Percentiles rank a stretch among this genome's conserved stretches.
Conservation (phyloP, 2,113 vertebrate species). For the Heptranchias perlo region DNA sequence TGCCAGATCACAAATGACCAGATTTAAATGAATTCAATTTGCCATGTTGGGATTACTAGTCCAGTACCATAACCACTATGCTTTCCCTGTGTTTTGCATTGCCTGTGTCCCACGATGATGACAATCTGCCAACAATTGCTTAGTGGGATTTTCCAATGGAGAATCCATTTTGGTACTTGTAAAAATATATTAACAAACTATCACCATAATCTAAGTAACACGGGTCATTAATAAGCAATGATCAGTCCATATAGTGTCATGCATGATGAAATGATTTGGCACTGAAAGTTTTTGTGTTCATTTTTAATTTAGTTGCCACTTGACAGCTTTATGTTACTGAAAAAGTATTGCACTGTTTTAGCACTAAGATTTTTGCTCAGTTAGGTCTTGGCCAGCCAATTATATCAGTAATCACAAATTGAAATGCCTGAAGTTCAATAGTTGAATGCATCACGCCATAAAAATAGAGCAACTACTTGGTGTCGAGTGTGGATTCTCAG, state of each 20-base stretch:
- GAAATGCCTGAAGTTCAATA: too few species aligned
- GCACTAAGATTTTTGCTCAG: background rate
- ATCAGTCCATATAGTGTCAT: background rate
- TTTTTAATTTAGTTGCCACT: background rate
- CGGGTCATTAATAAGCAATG: background rate
- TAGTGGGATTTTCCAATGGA: background rate
- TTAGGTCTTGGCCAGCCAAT: too few species aligned
- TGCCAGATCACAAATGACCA: background rate
- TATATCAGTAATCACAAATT: too few species aligned
- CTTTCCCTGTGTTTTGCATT: too few species aligned
- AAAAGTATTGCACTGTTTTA: background rate
- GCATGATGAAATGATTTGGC: background rate
- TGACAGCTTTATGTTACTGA: background rate
- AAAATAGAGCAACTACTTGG: too few species aligned
- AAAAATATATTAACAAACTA: background rate
- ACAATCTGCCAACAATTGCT: background rate
- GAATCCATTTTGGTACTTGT: too few species aligned
- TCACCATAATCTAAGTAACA: background rate
- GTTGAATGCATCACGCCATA: too few species aligned
- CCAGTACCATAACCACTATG: too few species aligned
- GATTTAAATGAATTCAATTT: background rate
- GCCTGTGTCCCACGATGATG: too few species aligned
- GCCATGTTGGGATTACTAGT: background rate
- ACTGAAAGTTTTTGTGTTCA: background rate
- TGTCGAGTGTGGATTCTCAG: too few species aligned